Percentiles rank a stretch among this genome's conserved stretches.
Evolutionary conservation across 2,888 invertebrate genomes (phyloP).

Genomic region (Miltochrista miniata): DNA sequence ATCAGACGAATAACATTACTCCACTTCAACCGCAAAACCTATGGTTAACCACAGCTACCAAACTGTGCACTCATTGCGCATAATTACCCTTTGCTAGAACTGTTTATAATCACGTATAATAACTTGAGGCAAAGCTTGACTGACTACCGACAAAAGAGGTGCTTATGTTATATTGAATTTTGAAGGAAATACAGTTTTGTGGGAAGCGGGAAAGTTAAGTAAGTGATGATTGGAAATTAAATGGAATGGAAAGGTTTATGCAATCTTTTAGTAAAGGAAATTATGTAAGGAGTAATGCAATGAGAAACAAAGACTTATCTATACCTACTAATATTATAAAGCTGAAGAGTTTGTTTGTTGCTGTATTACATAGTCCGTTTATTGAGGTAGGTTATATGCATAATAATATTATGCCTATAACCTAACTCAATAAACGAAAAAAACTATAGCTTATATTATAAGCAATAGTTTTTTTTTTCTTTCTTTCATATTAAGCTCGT

Average conservation of each 20-base stretch:
- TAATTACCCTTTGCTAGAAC: conserved; percentile 39
- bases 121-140: conserved; percentile 37
- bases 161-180: conserved; percentile 2
- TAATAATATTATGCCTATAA: too few species aligned
- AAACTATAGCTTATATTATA: too few species aligned
- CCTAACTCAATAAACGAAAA: too few species aligned
- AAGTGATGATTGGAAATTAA: not conserved
- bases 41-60: conserved; percentile 25
- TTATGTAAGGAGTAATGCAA: conserved; percentile 1
- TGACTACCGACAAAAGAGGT: conserved; percentile 13
- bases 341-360: too few species aligned
- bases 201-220: conserved; percentile 7
- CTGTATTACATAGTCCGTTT: too few species aligned
- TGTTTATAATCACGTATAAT: conserved; percentile 29
- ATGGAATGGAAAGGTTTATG: not conserved
- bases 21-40: conserved; percentile 33
- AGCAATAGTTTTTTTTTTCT: too few species aligned
- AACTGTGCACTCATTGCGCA: conserved; percentile 43
- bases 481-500: too few species aligned
- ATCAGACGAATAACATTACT: conserved; percentile 27
- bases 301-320: not conserved
- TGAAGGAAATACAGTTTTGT: conserved; percentile 4
- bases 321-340: too few species aligned
- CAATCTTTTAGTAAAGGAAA: conserved; percentile 1
- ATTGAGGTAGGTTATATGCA: too few species aligned